A percentile compares a stretch with the other conserved stretches of the same genome.
phyloP scores from a whole-genome alignment of 1,140 invertebrate species.

The Calephelis nemesis region DNA sequence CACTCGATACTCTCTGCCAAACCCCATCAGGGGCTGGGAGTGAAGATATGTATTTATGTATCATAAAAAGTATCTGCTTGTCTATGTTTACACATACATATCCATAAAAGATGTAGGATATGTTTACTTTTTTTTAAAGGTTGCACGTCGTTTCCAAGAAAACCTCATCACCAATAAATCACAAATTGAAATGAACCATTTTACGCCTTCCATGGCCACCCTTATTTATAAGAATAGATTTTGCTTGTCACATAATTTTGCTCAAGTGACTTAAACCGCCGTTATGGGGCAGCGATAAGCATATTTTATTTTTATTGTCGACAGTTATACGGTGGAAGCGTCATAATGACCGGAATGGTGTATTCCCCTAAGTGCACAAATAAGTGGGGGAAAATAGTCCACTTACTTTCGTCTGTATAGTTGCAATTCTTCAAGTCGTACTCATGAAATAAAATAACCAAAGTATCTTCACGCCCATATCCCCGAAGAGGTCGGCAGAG shows the following conservation, averaged over 20 bases:
- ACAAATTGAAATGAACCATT: conserved; percentile 14
- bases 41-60: too few species aligned
- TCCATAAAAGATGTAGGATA: too few species aligned
- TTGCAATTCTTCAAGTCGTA: too few species aligned
- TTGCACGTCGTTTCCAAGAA: neutral
- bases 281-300: conserved; percentile 45
- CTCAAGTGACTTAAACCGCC: conserved; percentile 46
- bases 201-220: conserved; percentile 8
- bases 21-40: too few species aligned
- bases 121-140: too few species aligned
- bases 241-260: conserved; percentile 52
- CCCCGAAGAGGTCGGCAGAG: too few species aligned
- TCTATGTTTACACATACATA: too few species aligned
- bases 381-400: conserved; percentile 34
- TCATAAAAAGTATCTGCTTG: too few species aligned
- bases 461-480: too few species aligned
- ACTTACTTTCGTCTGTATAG: neutral
- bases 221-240: conserved; percentile 25
- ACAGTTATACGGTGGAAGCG: conserved; percentile 36
- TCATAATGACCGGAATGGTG: conserved; percentile 44
- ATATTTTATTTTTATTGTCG: conserved; percentile 55
- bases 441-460: too few species aligned
- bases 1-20: too few species aligned
- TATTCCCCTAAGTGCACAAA: conserved; percentile 45
- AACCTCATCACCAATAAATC: neutral